Evolutionary conservation across 2,888 invertebrate genomes (phyloP).

Genomic region (Drosophila multiciliata): DNA sequence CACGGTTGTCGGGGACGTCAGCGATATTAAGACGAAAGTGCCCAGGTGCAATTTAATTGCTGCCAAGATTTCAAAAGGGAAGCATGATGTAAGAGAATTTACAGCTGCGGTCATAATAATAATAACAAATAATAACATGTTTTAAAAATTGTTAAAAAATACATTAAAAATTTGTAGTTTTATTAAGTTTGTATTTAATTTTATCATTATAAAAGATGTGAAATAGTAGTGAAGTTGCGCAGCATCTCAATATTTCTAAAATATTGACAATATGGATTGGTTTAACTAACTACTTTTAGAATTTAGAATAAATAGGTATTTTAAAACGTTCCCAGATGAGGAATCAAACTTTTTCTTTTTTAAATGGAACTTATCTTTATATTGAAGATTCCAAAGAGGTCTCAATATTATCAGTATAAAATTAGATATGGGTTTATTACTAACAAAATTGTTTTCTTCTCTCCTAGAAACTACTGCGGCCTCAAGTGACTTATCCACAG

Average conservation of each 20-base stretch:
- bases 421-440: background rate
- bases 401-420: background rate
- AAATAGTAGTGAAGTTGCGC: background rate
- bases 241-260: background rate
- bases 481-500: conserved; percentile 83
- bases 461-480: conserved; percentile 80
- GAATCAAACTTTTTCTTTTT: background rate
- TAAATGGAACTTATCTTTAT: background rate
- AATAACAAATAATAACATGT: background rate
- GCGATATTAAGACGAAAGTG: conserved; percentile 63
- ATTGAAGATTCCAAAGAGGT: background rate
- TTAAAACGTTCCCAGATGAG: background rate
- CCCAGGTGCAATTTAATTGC: conserved; percentile 80
- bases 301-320: background rate
- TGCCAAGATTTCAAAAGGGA: conserved; percentile 70
- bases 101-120: background rate
- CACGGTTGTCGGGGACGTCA: conserved; percentile 54
- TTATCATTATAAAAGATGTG: background rate
- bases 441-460: conserved; percentile 2
- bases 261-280: background rate
- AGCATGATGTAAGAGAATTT: background rate
- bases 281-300: background rate
- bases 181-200: background rate
- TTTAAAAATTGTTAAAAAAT: background rate
- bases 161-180: background rate